Percentiles rank a stretch among this genome's conserved stretches.
These are phyloP conservation scores for Gymnogyps californianus DNA, from an alignment of 2,113 vertebrate genomes.

Conservation along the genomic window DNA sequence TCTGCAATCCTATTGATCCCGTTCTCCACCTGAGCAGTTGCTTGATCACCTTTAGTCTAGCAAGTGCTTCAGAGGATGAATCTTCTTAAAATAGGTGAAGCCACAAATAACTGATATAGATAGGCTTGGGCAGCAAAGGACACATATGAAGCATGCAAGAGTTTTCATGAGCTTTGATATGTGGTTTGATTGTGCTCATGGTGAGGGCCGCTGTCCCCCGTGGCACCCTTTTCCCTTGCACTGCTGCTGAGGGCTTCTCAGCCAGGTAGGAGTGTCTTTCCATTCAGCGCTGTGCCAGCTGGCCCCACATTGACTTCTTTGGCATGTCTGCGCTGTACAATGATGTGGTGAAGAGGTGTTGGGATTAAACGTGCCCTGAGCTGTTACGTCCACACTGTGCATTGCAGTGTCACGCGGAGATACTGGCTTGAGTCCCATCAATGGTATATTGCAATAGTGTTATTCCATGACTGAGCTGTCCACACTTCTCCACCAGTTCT, in stretches of 20 bases:
- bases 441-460: neutral
- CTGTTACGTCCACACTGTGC: neutral
- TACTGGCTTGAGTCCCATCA: neutral
- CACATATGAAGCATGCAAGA: neutral
- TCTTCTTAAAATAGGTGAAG: neutral
- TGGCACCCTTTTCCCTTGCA: neutral
- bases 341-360: neutral
- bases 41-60: neutral
- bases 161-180: neutral
- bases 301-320: neutral
- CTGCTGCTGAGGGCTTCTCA: neutral
- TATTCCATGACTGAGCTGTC: neutral
- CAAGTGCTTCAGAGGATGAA: neutral
- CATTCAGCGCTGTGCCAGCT: neutral
- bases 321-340: neutral
- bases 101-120: neutral
- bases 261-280: neutral
- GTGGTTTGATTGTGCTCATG: neutral
- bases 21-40: neutral
- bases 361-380: neutral
- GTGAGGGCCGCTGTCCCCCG: neutral
- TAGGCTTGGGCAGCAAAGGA: neutral
- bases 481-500: neutral
- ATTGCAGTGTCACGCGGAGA: rapidly evolving
- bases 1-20: neutral